Base-by-base conservation (phyloP, 2,888 invertebrate genomes). In the Keiferia lycopersicella region DNA sequence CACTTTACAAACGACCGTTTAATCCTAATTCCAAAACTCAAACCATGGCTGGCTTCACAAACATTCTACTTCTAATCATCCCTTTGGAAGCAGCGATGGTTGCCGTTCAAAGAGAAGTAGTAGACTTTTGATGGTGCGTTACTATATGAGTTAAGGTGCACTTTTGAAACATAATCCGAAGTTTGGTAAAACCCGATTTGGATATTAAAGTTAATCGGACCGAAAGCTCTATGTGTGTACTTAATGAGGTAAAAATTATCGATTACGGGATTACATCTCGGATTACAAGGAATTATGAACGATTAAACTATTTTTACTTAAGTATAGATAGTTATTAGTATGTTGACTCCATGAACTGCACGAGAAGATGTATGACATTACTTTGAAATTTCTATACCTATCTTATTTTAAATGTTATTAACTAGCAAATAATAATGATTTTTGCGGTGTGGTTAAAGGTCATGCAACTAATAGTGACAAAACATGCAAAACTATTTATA, bases 111-210 rank as follows among this genome's bases (percentile, higher is more conserved):
- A 0, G 26, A 14, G 20, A 22, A 11, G 22, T 6, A 10, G 22
- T 20, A 10, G 34, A 41, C n/a, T 34, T 30, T 45, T 18, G 58
- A 38, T 45, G 11, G 26, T 6, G 41, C n/a, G n/a, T n/a, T n/a
- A n/a, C 26, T 60, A 45, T 48, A 41, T 18, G 51, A 18, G 14
- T 69, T 70, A 45, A 26, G 65, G 65, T 60, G 68, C 41, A 72
- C 75, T 75, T 74, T 78, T 73, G 74, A 75, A 79, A 77, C 73
- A 77, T 76, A 78, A 80, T 76, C 73, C 77, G 68, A 75, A 76
- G 79, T 78, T 74, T 68, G 76, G 69, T 74, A 76, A 78, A 80
- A 80, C 78, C 71, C 78, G 77, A 80, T 78, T 80, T 75, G 70
- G 73, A 75, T 78, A 78, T 77, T 74, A 53, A 78, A 75, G 75